Evolutionary conservation across 2,888 invertebrate genomes (phyloP), one percentile per base, ranked within the genome.

Genomic region (Sussaba pulchella): DNA sequence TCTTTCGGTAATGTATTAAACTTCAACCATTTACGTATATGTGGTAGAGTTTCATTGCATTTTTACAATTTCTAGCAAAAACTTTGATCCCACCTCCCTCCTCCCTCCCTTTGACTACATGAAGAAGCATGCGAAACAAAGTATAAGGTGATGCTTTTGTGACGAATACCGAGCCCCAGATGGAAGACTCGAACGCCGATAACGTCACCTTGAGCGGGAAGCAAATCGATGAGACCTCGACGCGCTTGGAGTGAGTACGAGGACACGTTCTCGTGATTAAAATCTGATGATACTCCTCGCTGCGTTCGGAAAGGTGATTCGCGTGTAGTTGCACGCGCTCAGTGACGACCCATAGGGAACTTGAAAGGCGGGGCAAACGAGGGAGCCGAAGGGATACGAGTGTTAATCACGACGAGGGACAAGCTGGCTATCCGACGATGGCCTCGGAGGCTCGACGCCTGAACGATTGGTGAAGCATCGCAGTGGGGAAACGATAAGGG

Each of bases 231-330:
- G 9, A 39, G 21, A 41, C 67, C 67, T 67, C 24, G 19, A 69
- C 52, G 24, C 63, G 61, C 17, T 39, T 9, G 17, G 12, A 72
- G 41, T 21, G 52, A 67, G 66, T 43, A 59, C 54, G 70, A 57
- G 71, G 64, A 52, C 63, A 52, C 52, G 41, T 26, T 21, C 21
- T 61, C 70, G 72, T 83, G 72, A 83, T 80, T 75, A 83, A 83
- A 83, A 83, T 80, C 80, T 75, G 63, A 82, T 80, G 78, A 61
- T 45, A 67, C 66, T 76, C 69, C 31, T 80, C 76, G 57, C n/a
- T 78, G 77, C 69, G 36, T 72, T 61, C 41, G 66, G 31, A 79
- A 79, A 73, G 79, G 71, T 52, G 17, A 71, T 59, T 66, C 43
- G 17, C 50, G 26, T 31, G 52, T 26, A 57, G 64, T 26, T 26